Conservation (phyloP, 2,113 vertebrate species). For the Lepidothrix coronata region DNA sequence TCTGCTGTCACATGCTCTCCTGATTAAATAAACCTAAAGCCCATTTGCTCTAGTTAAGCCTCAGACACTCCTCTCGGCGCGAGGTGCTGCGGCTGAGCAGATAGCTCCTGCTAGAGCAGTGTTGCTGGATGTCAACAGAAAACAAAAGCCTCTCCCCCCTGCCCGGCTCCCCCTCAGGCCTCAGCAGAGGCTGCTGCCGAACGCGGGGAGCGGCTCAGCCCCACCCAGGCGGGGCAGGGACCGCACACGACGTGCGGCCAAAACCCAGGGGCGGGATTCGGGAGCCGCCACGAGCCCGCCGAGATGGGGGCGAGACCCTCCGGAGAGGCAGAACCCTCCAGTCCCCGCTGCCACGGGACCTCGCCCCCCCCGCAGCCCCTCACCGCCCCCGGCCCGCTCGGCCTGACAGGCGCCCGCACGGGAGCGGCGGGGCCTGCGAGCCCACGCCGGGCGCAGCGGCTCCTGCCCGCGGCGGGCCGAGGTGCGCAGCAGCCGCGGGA, state of each 20-base stretch:
- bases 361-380: background rate
- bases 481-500: background rate
- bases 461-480: background rate
- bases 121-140: fast-evolving
- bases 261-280: background rate
- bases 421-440: no score
- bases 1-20: no score
- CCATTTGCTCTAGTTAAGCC: background rate
- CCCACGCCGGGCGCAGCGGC: background rate
- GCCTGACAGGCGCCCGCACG: background rate
- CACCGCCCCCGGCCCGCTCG: background rate
- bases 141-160: background rate
- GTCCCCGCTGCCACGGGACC: background rate
- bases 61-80: background rate
- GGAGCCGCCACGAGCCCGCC: background rate
- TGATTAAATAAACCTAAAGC: no score
- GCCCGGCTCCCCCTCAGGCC: background rate
- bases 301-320: no score
- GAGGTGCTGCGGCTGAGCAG: fast-evolving
- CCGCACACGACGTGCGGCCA: background rate
- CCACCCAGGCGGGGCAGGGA: fast-evolving
- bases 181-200: background rate
- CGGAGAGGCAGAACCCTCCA: no score
- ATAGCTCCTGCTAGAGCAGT: background rate
- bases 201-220: background rate